These are phyloP conservation scores for Enteromius afrohamiltoni DNA, from an alignment of 2,797 vertebrate species.

Conservation along the genomic window DNA sequence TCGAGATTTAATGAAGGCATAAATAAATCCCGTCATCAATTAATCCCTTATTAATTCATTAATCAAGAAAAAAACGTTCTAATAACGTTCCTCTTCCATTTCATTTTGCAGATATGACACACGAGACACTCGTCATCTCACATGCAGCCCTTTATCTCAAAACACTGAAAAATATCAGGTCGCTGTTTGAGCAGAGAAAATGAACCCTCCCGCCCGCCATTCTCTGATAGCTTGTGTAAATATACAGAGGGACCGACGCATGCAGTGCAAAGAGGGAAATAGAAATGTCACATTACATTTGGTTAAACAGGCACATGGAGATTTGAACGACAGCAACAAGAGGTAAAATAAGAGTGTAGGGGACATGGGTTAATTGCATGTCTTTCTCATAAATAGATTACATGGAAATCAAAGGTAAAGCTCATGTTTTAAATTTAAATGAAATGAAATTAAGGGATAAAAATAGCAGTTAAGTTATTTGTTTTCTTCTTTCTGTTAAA, in stretches of 20 bases:
- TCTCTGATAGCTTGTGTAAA: slow-evolving; percentile 51
- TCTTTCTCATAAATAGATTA: neutral
- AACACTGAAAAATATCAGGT: slow-evolving; percentile 33
- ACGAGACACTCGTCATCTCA: neutral
- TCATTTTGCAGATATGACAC: slow-evolving; percentile 1
- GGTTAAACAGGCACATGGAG: slow-evolving; percentile 25
- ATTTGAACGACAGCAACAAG: slow-evolving; percentile 45
- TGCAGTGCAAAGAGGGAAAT: slow-evolving; percentile 23
- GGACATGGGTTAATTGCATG: slow-evolving; percentile 16
- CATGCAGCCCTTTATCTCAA: slow-evolving; percentile 13
- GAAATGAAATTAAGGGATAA: neutral
- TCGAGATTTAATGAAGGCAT: neutral
- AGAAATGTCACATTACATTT: slow-evolving; percentile 42
- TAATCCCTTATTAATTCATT: neutral
- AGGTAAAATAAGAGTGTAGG: slow-evolving; percentile 43
- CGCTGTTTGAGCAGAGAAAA: slow-evolving; percentile 49
- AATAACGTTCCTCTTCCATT: neutral
- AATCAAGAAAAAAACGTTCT: neutral
- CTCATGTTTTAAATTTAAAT: neutral
- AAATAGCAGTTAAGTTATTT: neutral
- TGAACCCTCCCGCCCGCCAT: slow-evolving; percentile 23
- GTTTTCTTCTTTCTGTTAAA: neutral
- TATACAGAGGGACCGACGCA: slow-evolving; percentile 25
- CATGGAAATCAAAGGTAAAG: slow-evolving; percentile 6
- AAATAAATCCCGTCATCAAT: neutral